Evolutionary conservation across 2,113 vertebrate genomes (phyloP), one percentile per base, ranked within the genome.

Genomic region (Heterotilapia buettikoferi): DNA sequence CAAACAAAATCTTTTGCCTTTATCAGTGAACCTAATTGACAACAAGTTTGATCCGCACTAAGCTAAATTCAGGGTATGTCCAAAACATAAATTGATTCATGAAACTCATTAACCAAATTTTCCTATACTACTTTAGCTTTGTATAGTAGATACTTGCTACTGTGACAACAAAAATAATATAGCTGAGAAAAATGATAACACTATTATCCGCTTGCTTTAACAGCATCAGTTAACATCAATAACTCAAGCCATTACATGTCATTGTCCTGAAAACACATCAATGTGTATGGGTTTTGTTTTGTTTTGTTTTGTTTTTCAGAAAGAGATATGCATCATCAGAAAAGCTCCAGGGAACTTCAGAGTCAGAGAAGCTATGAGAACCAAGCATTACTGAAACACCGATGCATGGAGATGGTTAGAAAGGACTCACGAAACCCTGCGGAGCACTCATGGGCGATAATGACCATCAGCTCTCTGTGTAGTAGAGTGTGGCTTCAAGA

Each of bases 371-470:
- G 66, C 31, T 88, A 33, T 2, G 9, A 90, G 85, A 31, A 78
- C 3, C 26, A 12, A 33, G 26, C 45, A 31, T 78, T 19, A 52
- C 11, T 50, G 45, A 52, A 52, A 78, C 85, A 82, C 57, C 16
- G 21, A 38, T 21, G 61, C 59, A 29, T 9, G 73, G 63, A 78
- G 73, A 78, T 10, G 10, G 45, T 52, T 40, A 38, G 80, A 50
- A 18, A 73, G 66, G 50, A 63, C 84, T 83, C 90, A 90, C 16
- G 5, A 85, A 89, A 57, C 45, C 92, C 82, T 14, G 92, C 81
- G 4, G 83, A 90, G 88, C 38, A 19, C 81, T 91, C 87, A 45
- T 24, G 84, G 88, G 61, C n/a, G 40, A 86, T 93, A 90, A 90
- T 87, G 86, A 88, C 85, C 88, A 40, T 45, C 14, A 66, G 86